Conservation (phyloP, 2,113 vertebrate species). For the Chelonoidis abingdonii region DNA sequence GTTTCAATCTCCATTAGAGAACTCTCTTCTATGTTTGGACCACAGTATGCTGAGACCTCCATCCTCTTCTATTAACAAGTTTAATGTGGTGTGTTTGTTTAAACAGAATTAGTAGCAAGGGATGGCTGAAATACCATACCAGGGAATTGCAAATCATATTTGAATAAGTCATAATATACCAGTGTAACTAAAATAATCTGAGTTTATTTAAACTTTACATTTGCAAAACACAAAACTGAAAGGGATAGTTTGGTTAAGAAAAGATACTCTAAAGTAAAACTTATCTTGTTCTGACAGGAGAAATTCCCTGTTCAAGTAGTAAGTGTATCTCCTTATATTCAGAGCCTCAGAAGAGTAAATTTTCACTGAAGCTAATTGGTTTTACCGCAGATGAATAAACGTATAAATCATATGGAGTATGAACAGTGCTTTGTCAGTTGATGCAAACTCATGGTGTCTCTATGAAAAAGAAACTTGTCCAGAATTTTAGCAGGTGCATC, state of each 20-base stretch:
- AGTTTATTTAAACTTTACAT: neutral
- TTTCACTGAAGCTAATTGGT: neutral
- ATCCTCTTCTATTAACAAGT: neutral
- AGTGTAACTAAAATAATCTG: neutral
- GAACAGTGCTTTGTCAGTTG: neutral
- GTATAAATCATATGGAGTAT: neutral
- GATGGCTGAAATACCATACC: neutral
- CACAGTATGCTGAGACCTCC: neutral
- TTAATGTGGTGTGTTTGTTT: neutral
- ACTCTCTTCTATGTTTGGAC: neutral
- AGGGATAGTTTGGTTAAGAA: neutral
- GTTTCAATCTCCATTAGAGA: neutral
- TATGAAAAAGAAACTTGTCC: neutral
- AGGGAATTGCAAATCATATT: neutral
- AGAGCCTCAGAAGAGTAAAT: neutral
- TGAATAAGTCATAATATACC: neutral
- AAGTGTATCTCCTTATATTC: neutral
- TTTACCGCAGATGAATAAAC: neutral
- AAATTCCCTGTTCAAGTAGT: neutral
- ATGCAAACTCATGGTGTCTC: neutral
- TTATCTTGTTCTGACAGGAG: neutral
- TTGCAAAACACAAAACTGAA: neutral
- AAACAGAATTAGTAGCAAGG: neutral
- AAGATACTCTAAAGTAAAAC: neutral
- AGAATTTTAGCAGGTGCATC: neutral